Conservation (phyloP, 2,888 invertebrate genomes). For the Marronus borbonicus region DNA sequence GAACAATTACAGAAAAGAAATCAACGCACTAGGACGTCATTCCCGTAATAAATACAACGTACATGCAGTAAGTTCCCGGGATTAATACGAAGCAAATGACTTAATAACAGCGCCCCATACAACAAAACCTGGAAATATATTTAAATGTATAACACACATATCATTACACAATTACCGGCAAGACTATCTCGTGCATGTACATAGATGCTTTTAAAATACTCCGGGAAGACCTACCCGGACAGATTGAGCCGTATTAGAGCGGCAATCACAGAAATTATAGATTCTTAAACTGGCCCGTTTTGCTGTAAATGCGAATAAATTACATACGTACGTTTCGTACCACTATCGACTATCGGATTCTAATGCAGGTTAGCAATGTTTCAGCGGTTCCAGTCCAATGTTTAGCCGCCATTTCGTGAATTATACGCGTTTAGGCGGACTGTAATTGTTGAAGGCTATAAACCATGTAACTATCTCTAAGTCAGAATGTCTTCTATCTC, state of each 20-base stretch:
- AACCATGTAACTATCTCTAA: too few relatives aligned
- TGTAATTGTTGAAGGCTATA: too few relatives aligned
- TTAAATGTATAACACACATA: conserved; percentile 18
- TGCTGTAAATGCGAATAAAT: conserved; percentile 8
- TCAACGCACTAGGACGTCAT: not conserved
- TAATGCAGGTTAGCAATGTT: not conserved
- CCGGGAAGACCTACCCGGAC: not conserved
- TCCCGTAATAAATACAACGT: not conserved
- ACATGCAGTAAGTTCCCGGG: conserved; percentile 4
- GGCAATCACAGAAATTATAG: conserved; percentile 30
- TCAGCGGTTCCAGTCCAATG: not conserved
- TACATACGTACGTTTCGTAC: conserved; percentile 1
- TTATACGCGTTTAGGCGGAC: not conserved
- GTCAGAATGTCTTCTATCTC: too few relatives aligned
- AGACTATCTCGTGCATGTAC: not conserved
- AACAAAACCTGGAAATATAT: conserved; percentile 14
- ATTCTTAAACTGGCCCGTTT: conserved; percentile 7
- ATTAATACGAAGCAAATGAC: conserved; percentile 45
- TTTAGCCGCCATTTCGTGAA: conserved; percentile 11
- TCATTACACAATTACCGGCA: conserved; percentile 22
- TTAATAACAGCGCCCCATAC: conserved; percentile 34
- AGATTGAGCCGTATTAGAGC: conserved; percentile 15
- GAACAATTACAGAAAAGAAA: conserved; percentile 2
- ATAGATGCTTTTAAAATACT: not conserved
- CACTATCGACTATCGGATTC: not conserved